Evolutionary conservation across 2,113 vertebrate species (phyloP).

Genomic region (Centropristis striata): DNA sequence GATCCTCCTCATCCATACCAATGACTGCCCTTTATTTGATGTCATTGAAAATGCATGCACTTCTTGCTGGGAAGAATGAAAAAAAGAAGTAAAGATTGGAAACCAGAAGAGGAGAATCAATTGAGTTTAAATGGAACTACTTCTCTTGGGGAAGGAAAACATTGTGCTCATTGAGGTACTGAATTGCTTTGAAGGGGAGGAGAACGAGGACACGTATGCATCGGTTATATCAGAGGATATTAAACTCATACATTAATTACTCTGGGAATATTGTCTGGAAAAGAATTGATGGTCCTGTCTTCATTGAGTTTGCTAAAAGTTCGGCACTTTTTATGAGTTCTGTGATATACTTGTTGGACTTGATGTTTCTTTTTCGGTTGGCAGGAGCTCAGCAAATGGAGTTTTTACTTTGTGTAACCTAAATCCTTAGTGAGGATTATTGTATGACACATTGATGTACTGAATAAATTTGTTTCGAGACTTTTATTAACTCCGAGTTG

Average conservation of each 20-base stretch:
- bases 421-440: constrained; percentile 49
- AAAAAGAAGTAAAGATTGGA: constrained; percentile 64
- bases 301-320: constrained; percentile 32
- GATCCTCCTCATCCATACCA: constrained; percentile 78
- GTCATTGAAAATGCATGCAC: constrained; percentile 80
- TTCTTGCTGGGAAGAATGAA: constrained; percentile 64
- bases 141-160: constrained; percentile 79
- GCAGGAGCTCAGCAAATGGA: constrained; percentile 52
- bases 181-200: constrained; percentile 73
- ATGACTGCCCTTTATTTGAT: constrained; percentile 82
- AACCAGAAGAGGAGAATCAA: constrained; percentile 79
- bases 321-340: constrained; percentile 37
- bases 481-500: constrained; percentile 66
- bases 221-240: constrained; percentile 69
- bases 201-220: constrained; percentile 57
- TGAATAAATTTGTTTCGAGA: constrained; percentile 66
- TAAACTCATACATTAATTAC: constrained; percentile 77
- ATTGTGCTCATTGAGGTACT: constrained; percentile 73
- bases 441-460: constrained; percentile 39
- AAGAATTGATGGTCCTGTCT: constrained; percentile 46
- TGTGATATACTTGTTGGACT: constrained; percentile 36
- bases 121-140: constrained; percentile 81
- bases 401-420: constrained; percentile 62
- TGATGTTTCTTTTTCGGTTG: constrained; percentile 27
- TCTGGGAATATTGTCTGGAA: constrained; percentile 41